Evolutionary conservation across 2,888 invertebrate species (phyloP), one percentile per base, ranked within the genome.

Genomic region (Scrobipalpa atriplicella): DNA sequence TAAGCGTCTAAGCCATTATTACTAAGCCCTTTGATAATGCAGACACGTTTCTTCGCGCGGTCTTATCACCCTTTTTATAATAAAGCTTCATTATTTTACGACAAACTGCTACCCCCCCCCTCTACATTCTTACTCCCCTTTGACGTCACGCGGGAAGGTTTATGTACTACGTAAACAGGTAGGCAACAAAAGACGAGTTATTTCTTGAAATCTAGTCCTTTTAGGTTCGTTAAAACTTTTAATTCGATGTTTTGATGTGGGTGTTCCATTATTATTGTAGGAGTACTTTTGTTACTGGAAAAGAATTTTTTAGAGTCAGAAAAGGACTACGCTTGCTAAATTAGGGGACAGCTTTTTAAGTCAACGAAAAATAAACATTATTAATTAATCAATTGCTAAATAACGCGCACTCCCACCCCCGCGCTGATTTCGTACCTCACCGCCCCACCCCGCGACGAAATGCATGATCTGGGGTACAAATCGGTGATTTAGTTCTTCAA

Each of bases 31-130:
- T 29, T 29, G 29, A 5, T 29, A 29, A 29, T 29, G 19, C 58
- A 16, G 8, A 66, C 66, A 66, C 64, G 61, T 67, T 54, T 64
- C 64, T 29, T 63, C 38, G 60, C 43, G 54, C 52, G 51, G 62
- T 66, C 67, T 73, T 72, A 70, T 73, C 70, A 70, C 66, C 54
- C 67, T 65, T 63, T 68, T 68, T 70, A 70, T 72, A 70, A 69
- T 69, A 68, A 67, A 65, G 70, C 68, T 72, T 73, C 72, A 72
- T 73, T 73, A 74, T 73, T 73, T 76, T 74, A 75, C 68, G 73
- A 71, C 71, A 66, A 68, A 47, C 66, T 36, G 21, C 29, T 21
- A 56, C 21, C 3, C 29, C 2, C 1, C 13, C 13, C 21, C 54
- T 10, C 11, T 21, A 54, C 21, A 10, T 18, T 16, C 19, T 16